These are phyloP conservation scores for Gallinago stenura DNA, from an alignment of 2,797 vertebrate genomes.

Conservation along the genomic window DNA sequence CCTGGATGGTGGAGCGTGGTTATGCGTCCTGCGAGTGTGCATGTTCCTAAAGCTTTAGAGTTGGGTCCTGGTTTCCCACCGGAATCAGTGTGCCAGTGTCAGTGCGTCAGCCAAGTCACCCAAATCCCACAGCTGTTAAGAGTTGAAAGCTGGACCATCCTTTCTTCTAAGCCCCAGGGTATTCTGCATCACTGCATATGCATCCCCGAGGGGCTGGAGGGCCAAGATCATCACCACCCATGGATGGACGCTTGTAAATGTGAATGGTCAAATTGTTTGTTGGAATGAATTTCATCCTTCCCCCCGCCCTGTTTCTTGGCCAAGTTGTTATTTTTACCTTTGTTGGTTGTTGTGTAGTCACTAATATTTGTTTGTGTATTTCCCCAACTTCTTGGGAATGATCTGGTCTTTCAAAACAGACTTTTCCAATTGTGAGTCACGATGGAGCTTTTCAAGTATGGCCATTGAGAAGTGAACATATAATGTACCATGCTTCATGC, in stretches of 20 bases:
- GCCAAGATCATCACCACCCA: background rate
- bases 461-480: background rate
- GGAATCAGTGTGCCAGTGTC: fast-evolving
- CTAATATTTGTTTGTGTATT: background rate
- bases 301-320: background rate
- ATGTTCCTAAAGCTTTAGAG: background rate
- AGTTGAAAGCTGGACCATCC: background rate
- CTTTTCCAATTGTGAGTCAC: background rate
- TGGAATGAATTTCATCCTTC: background rate
- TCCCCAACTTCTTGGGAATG: background rate
- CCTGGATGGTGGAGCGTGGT: background rate
- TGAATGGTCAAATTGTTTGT: background rate
- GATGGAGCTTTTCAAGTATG: background rate
- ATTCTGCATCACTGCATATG: background rate
- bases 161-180: background rate
- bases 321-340: background rate
- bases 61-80: background rate
- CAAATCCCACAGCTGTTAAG: background rate
- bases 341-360: background rate
- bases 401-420: background rate
- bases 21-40: background rate
- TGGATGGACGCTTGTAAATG: background rate
- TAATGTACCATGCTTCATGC: background rate
- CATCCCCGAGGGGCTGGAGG: background rate
- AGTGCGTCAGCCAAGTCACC: background rate